Conservation (phyloP, 2,888 invertebrate genomes). For the Pseudolycoriella hygida region DNA sequence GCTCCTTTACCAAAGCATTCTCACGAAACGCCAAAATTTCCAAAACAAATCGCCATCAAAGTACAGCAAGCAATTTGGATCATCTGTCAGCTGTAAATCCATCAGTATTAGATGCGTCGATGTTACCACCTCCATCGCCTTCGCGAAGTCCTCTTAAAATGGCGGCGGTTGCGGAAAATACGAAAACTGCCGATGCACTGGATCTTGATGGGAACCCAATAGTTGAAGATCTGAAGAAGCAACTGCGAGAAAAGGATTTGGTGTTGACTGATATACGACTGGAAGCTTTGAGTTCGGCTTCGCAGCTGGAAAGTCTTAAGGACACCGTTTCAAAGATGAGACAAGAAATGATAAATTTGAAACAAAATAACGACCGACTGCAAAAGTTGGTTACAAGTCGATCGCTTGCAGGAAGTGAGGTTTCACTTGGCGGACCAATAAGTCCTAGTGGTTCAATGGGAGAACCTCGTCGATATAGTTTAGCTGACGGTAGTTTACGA, state of each 20-base stretch:
- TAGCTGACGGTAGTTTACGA: slow-evolving; percentile 33
- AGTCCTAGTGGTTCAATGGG: slow-evolving; percentile 29
- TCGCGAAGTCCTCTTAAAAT: slow-evolving; percentile 30
- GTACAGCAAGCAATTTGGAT: slow-evolving; percentile 13
- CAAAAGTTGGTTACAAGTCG: slow-evolving; percentile 66
- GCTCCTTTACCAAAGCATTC: slow-evolving; percentile 96
- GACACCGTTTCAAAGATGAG: slow-evolving; percentile 96
- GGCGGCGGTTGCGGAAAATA: slow-evolving; percentile 28
- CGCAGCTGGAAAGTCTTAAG: slow-evolving; percentile 88
- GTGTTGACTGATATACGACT: slow-evolving; percentile 90
- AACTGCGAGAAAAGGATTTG: slow-evolving; percentile 88
- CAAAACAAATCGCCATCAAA: slow-evolving; percentile 36
- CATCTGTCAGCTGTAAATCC: slow-evolving; percentile 32
- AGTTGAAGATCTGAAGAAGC: slow-evolving; percentile 75
- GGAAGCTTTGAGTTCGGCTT: slow-evolving; percentile 91
- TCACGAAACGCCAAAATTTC: slow-evolving; percentile 67
- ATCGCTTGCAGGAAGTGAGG: slow-evolving; percentile 43
- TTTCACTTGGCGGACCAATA: slow-evolving; percentile 33
- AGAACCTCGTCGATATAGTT: slow-evolving; percentile 39
- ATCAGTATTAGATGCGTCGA: slow-evolving; percentile 3
- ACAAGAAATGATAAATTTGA: slow-evolving; percentile 84
- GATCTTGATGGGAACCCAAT: slow-evolving; percentile 27
- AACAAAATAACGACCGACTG: slow-evolving; percentile 89
- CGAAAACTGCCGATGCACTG: slow-evolving; percentile 29
- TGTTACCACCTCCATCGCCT: slow-evolving; percentile 17